Evolutionary conservation across 2,797 vertebrate species (phyloP).

Genomic region (Zonotrichia albicollis): DNA sequence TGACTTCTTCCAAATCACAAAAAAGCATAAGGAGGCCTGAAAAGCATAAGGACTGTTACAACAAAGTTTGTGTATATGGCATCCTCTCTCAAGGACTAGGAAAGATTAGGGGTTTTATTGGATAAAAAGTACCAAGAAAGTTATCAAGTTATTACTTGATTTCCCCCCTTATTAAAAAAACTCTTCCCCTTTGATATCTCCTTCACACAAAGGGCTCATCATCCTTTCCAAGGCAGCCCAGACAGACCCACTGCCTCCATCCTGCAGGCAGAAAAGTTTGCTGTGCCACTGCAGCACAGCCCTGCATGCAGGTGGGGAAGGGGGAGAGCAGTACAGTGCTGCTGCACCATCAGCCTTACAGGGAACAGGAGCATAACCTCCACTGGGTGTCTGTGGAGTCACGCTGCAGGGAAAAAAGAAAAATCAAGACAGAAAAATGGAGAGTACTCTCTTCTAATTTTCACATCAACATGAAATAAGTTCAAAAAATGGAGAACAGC

Average conservation of each 20-base stretch:
- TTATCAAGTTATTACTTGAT: neutral
- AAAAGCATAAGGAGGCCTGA: neutral
- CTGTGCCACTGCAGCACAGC: neutral
- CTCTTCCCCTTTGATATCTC: neutral
- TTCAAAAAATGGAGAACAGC: neutral
- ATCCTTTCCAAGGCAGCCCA: neutral
- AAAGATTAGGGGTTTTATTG: neutral
- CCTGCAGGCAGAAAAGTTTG: neutral
- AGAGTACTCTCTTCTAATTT: neutral
- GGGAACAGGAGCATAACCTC: neutral
- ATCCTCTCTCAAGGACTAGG: neutral
- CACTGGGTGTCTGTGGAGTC: neutral
- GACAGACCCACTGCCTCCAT: neutral
- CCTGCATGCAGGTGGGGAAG: accelerated
- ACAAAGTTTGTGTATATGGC: neutral
- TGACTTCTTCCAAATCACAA: neutral
- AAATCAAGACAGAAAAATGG: accelerated
- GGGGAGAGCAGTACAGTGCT: neutral
- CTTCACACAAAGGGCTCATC: neutral
- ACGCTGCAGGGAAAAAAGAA: neutral
- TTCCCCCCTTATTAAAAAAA: neutral
- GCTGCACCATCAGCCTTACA: too few species aligned
- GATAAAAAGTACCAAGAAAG: neutral
- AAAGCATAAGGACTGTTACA: accelerated
- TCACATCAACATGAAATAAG: neutral